phyloP scores from a whole-genome alignment of 2,797 vertebrate species.

The Cheirogaleus major region DNA sequence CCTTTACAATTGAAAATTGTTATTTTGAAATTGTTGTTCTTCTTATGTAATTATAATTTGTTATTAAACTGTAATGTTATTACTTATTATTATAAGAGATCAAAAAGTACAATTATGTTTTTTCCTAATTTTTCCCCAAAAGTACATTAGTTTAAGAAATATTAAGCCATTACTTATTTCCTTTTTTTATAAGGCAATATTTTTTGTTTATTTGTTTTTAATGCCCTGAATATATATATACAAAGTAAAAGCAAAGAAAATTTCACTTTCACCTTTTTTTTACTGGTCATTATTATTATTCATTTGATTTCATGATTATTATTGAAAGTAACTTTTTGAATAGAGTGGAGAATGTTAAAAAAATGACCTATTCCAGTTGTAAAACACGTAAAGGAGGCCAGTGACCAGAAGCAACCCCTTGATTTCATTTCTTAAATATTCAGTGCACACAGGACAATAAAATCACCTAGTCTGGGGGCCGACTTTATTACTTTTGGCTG shows the following conservation, averaged over 20 bases:
- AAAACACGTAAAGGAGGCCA: background rate
- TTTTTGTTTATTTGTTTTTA: background rate
- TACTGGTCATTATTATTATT: background rate
- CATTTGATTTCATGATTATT: background rate
- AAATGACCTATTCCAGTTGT: background rate
- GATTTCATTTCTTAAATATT: constrained; percentile 51
- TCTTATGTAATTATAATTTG: background rate
- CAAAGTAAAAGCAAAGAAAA: background rate
- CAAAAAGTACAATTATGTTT: background rate
- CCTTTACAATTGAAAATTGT: background rate
- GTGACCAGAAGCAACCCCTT: background rate
- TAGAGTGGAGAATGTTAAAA: background rate
- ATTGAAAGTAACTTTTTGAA: background rate
- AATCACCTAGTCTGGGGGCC: background rate
- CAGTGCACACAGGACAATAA: background rate
- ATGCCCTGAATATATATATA: background rate
- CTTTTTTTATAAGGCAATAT: background rate
- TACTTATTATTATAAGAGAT: background rate
- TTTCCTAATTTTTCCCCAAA: background rate
- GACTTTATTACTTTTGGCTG: constrained; percentile 54
- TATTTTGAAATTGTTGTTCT: background rate
- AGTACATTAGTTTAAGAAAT: background rate
- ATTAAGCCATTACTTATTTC: background rate
- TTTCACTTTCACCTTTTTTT: background rate
- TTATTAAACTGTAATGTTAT: background rate